A percentile compares a stretch with the other conserved stretches of the same genome.
Evolutionary conservation across 2,797 vertebrate genomes (phyloP).

Genomic region (Rhynchonycteris naso): DNA sequence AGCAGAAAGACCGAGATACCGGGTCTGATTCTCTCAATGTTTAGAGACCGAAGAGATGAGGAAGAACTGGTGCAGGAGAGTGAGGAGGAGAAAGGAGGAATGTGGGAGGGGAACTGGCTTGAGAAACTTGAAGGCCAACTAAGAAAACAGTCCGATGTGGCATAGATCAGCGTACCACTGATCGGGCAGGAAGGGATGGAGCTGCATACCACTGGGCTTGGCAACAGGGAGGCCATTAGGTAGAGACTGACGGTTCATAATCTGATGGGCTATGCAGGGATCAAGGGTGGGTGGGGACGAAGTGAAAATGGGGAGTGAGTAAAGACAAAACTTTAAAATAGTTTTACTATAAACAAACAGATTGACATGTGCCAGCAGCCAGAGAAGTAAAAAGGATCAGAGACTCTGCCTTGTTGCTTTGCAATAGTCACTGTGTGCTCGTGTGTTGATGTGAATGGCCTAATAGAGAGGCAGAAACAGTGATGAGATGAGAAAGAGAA

Average conservation of each 20-base stretch:
- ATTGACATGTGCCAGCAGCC: background rate
- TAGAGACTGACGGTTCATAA: background rate
- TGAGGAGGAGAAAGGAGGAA: background rate
- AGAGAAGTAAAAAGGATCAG: background rate
- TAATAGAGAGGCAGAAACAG: background rate
- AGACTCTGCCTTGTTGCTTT: background rate
- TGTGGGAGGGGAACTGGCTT: background rate
- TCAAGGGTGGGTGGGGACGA: background rate
- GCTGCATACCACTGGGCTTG: accelerated
- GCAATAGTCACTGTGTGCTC: background rate
- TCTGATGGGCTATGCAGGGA: background rate
- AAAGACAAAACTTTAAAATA: background rate
- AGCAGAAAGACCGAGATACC: background rate
- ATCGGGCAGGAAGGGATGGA: accelerated
- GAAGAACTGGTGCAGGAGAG: background rate
- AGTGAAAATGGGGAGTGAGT: background rate
- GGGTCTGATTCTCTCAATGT: background rate
- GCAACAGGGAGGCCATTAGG: accelerated
- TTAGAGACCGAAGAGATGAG: background rate
- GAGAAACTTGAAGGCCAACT: background rate
- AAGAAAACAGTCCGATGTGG: background rate
- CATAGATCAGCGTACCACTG: accelerated
- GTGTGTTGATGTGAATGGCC: background rate
- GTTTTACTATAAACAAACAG: background rate
- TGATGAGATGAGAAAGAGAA: background rate